These are phyloP conservation scores for Antrozous pallidus DNA, from an alignment of 2,797 vertebrate genomes.

Conservation along the genomic window DNA sequence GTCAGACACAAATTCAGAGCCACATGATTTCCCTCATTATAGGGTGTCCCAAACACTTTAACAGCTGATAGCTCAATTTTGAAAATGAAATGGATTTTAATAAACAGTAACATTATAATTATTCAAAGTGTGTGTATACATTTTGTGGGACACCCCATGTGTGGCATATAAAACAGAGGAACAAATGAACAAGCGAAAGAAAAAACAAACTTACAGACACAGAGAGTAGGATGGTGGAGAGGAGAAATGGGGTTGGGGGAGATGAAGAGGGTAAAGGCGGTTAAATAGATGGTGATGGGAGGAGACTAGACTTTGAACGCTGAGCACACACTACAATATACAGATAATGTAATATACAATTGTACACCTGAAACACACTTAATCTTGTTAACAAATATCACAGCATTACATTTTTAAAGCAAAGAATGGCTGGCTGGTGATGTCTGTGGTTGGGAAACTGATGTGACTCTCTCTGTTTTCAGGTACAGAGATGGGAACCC, in stretches of 20 bases:
- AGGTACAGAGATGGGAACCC: conserved; percentile 89
- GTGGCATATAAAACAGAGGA: not conserved
- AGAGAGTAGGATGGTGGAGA: not conserved
- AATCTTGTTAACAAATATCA: not conserved
- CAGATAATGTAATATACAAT: not conserved
- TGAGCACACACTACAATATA: not conserved
- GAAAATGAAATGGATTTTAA: too few relatives aligned
- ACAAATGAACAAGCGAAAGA: not conserved
- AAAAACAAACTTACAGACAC: not conserved
- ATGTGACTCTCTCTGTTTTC: conserved; percentile 57
- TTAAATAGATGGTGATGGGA: not conserved
- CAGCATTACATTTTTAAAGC: not conserved
- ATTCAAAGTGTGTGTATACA: too few relatives aligned
- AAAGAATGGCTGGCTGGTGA: not conserved
- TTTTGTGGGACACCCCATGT: too few relatives aligned
- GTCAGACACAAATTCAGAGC: not conserved
- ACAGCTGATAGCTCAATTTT: too few relatives aligned
- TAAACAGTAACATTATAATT: too few relatives aligned
- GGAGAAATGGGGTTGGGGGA: not conserved
- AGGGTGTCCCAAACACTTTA: too few relatives aligned
- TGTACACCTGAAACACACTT: not conserved
- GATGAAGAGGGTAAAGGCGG: too few relatives aligned
- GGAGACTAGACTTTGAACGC: not conserved
- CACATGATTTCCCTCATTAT: not conserved
- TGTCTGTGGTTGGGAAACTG: not conserved